phyloP scores from a whole-genome alignment of 2,797 vertebrate species.

The Tenualosa thibaudeaui region DNA sequence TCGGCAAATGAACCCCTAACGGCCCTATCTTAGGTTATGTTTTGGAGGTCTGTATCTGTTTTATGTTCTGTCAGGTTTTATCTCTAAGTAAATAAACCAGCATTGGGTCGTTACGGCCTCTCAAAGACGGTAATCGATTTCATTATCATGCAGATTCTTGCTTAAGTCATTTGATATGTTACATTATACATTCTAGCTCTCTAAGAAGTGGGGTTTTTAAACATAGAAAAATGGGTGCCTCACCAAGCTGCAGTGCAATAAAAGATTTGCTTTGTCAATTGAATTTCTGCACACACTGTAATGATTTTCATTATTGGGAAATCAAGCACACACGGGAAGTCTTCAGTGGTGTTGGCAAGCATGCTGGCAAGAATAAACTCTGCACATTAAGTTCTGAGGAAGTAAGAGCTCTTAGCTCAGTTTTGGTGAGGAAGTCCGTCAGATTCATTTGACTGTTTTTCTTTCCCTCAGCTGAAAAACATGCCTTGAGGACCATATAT shows the following conservation, averaged over 20 bases:
- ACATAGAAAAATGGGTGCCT: background rate
- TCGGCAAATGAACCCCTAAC: too few species aligned
- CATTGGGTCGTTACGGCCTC: background rate
- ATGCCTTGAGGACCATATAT: background rate
- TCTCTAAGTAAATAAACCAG: background rate
- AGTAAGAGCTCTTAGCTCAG: too few species aligned
- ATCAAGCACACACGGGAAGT: background rate
- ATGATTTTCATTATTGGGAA: background rate
- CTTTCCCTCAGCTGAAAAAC: constrained; percentile 17
- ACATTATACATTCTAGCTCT: background rate
- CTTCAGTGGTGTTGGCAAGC: background rate
- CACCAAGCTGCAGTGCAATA: background rate
- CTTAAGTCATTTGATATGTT: background rate
- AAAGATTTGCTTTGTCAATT: background rate
- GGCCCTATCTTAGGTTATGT: background rate
- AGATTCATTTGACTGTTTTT: background rate
- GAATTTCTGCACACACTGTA: background rate
- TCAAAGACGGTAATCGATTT: background rate
- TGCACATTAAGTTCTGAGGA: background rate
- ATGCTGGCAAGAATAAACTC: background rate
- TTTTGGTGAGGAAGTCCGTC: background rate
- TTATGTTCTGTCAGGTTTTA: background rate
- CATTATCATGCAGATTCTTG: background rate
- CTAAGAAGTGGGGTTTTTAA: background rate
- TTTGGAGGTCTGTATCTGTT: background rate